Percentiles rank a stretch among this genome's conserved stretches.
Evolutionary conservation across 2,113 vertebrate genomes (phyloP).

Genomic region (Anser brachyrhynchus): DNA sequence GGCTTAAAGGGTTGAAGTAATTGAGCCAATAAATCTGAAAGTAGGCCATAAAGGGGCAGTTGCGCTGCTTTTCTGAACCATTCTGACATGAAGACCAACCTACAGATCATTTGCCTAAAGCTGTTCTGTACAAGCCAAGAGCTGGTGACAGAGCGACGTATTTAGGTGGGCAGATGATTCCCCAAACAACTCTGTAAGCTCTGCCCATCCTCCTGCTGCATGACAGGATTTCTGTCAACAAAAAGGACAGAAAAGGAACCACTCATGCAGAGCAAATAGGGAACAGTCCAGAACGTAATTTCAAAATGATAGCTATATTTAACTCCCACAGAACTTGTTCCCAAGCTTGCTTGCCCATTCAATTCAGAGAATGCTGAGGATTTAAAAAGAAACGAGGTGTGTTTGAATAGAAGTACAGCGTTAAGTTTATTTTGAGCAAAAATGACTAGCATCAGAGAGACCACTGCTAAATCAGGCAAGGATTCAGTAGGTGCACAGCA

Average conservation of each 20-base stretch:
- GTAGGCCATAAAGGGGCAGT: neutral
- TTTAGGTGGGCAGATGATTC: neutral
- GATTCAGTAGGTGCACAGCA: neutral
- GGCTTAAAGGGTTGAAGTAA: neutral
- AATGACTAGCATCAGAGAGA: neutral
- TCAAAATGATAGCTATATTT: neutral
- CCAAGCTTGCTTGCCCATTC: neutral
- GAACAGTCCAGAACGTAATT: neutral
- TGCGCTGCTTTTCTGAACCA: neutral
- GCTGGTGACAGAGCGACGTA: neutral
- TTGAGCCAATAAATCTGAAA: neutral
- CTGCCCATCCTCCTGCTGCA: neutral
- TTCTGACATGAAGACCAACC: neutral
- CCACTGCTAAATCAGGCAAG: neutral
- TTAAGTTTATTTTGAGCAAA: neutral
- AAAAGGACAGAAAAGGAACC: neutral
- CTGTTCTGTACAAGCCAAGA: fast-evolving
- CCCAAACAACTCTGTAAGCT: neutral
- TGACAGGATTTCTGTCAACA: neutral
- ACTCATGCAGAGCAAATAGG: neutral
- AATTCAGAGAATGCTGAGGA: neutral
- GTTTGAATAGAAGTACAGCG: neutral
- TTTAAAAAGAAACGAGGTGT: neutral
- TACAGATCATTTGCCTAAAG: fast-evolving
- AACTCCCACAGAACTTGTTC: neutral